A percentile compares a stretch with the other conserved stretches of the same genome.
Conservation (phyloP, 2,888 invertebrate species). For the Nemurella pictetii region DNA sequence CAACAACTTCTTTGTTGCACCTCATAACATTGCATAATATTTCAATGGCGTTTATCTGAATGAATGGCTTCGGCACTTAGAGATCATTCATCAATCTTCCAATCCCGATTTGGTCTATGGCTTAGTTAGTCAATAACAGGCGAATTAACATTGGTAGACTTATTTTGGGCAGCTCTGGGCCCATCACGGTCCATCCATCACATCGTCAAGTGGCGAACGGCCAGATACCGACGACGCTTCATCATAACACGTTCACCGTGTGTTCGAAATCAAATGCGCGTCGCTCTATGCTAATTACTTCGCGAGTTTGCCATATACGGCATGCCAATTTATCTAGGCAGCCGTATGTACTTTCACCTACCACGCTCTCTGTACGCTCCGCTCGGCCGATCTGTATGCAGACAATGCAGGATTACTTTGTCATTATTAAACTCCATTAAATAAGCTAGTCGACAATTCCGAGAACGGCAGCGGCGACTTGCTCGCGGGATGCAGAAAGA, state of each 20-base stretch:
- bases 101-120: neutral
- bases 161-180: neutral
- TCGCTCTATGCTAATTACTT: neutral
- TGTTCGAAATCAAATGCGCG: too few relatives aligned
- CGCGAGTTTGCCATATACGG: neutral
- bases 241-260: neutral
- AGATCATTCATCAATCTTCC: neutral
- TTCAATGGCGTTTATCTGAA: neutral
- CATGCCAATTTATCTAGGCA: conserved; percentile 11
- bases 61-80: neutral
- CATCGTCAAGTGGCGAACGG: neutral
- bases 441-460: neutral
- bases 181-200: neutral
- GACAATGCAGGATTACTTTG: conserved; percentile 19
- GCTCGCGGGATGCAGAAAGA: neutral
- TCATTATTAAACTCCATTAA: conserved; percentile 36
- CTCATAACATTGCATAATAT: neutral
- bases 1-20: neutral
- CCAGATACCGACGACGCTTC: neutral
- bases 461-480: neutral
- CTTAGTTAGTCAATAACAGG: neutral
- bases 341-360: conserved; percentile 17
- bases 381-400: conserved; percentile 4
- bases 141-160: neutral
- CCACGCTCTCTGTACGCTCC: neutral